Conservation (phyloP, 2,888 invertebrate genomes). For the Chloroclysta siterata region DNA sequence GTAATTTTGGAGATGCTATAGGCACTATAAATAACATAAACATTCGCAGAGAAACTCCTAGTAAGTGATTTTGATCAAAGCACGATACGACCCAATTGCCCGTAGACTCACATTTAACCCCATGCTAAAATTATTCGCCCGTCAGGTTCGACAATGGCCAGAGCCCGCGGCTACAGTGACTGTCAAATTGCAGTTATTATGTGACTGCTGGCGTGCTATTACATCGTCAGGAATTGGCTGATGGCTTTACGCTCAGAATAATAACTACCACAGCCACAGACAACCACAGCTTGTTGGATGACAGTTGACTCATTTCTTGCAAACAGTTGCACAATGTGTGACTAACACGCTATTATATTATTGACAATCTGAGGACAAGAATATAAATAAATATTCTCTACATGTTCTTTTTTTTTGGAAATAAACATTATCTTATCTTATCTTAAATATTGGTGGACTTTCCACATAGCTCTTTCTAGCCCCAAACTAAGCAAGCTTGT, state of each 20-base stretch:
- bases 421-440: no score
- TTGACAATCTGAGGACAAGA: no score
- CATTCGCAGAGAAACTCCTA: neutral
- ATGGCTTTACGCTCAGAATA: conserved; percentile 36
- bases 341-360: no score
- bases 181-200: conserved; percentile 74
- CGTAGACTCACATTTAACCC: conserved; percentile 13
- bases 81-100: conserved; percentile 8
- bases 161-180: conserved; percentile 51
- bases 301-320: conserved; percentile 15
- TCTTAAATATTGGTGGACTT: no score
- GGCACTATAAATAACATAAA: no score
- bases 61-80: neutral
- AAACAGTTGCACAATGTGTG: neutral
- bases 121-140: conserved; percentile 46
- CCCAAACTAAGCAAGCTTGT: no score
- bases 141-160: conserved; percentile 54
- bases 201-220: conserved; percentile 55
- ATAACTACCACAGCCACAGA: neutral
- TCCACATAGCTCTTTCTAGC: no score
- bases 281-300: conserved; percentile 11
- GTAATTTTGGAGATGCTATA: no score
- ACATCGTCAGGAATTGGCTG: conserved; percentile 53
- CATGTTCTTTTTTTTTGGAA: no score
- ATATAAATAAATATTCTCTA: no score